phyloP scores from a whole-genome alignment of 23 tunicate genomes.

The Diplosoma virens region DNA sequence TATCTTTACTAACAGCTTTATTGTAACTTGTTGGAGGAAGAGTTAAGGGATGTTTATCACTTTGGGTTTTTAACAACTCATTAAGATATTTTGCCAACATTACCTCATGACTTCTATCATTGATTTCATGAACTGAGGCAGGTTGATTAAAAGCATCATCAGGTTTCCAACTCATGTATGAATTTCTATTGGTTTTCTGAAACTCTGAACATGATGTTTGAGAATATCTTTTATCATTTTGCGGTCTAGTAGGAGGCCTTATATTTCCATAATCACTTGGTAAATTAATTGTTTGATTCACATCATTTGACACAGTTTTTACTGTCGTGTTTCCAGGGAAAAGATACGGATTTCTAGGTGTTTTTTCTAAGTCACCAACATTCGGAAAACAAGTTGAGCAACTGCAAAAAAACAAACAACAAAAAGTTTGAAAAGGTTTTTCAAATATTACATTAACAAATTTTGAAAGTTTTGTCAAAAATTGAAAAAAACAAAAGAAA shows the following conservation, averaged over 20 bases:
- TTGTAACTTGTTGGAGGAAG: too few relatives aligned
- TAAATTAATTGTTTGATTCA: not conserved
- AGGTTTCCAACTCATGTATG: not conserved
- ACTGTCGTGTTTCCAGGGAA: conserved; percentile 33
- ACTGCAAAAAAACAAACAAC: conserved; percentile 12
- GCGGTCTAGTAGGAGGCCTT: conserved; percentile 37
- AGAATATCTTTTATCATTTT: not conserved
- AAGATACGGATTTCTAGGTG: conserved; percentile 39
- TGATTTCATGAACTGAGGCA: not conserved
- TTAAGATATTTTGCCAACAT: conserved; percentile 48
- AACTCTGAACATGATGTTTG: not conserved
- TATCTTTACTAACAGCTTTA: too few relatives aligned
- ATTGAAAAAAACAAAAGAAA: too few relatives aligned
- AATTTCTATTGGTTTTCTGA: not conserved
- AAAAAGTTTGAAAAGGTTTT: too few relatives aligned
- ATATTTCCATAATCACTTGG: conserved; percentile 4
- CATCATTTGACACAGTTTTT: not conserved
- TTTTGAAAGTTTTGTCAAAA: too few relatives aligned
- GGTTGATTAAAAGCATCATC: not conserved
- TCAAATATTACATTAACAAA: too few relatives aligned
- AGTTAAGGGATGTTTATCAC: not conserved
- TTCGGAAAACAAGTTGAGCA: conserved; percentile 38
- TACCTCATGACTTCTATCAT: conserved; percentile 23
- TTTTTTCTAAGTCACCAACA: not conserved
- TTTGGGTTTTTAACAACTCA: conserved; percentile 30